These are phyloP conservation scores for Dicyrtoma fusca DNA, from an alignment of 2,888 invertebrate species.

Conservation along the genomic window DNA sequence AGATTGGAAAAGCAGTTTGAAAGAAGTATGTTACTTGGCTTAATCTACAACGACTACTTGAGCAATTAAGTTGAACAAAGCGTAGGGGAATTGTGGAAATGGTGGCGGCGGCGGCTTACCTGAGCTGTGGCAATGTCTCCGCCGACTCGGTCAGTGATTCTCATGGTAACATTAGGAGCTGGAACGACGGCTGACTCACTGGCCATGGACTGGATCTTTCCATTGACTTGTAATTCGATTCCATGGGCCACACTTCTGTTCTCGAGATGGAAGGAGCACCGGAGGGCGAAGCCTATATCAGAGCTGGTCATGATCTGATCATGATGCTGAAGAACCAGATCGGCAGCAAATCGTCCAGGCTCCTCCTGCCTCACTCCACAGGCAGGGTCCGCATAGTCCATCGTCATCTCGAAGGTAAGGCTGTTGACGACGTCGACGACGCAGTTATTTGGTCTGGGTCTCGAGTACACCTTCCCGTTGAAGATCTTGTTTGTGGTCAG, in stretches of 20 bases:
- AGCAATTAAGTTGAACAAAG: neutral
- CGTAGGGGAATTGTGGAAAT: neutral
- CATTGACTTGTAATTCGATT: constrained; percentile 59
- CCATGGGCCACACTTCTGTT: constrained; percentile 61
- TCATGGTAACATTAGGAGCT: constrained; percentile 62
- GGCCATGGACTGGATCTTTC: constrained; percentile 58
- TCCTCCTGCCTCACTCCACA: constrained; percentile 61
- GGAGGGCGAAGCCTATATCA: constrained; percentile 61
- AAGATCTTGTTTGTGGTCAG: constrained; percentile 61
- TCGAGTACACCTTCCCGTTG: constrained; percentile 62
- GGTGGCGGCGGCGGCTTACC: constrained; percentile 41
- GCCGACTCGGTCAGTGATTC: constrained; percentile 61
- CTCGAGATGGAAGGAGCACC: constrained; percentile 61
- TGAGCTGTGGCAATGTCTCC: constrained; percentile 61
- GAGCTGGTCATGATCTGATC: constrained; percentile 61
- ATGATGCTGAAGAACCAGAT: constrained; percentile 62
- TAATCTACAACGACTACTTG: too few species aligned
- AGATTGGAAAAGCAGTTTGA: too few species aligned
- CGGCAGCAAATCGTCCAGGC: constrained; percentile 60
- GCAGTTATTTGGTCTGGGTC: constrained; percentile 61
- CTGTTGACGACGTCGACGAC: constrained; percentile 60
- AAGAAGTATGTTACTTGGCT: too few species aligned
- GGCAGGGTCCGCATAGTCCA: constrained; percentile 61
- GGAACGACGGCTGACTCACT: constrained; percentile 61
- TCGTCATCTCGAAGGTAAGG: constrained; percentile 60